Evolutionary conservation across 2,888 invertebrate genomes (phyloP).

Genomic region (Ophion slaviceki): DNA sequence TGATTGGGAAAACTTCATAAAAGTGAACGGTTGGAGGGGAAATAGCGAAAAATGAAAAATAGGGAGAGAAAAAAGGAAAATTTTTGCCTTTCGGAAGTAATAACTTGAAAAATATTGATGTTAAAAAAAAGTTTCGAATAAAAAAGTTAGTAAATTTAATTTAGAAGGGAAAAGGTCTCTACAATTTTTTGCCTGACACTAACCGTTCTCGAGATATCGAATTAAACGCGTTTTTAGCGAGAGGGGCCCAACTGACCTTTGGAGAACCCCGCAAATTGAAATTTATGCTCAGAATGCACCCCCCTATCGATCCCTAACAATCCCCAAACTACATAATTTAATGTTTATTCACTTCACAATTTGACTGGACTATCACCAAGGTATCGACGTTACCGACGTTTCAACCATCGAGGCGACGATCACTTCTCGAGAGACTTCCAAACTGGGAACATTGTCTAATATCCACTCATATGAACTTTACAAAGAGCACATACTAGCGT

Average conservation of each 20-base stretch:
- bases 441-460: too few relatives aligned
- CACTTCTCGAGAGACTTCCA: too few relatives aligned
- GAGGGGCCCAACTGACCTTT: slow-evolving; percentile 25
- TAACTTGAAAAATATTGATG: too few relatives aligned
- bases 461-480: too few relatives aligned
- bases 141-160: too few relatives aligned
- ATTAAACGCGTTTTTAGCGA: neutral
- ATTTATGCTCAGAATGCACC: slow-evolving; percentile 28
- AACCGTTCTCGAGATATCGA: slow-evolving; percentile 33
- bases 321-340: neutral
- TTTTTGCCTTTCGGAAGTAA: slow-evolving; percentile 5
- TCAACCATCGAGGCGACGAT: too few relatives aligned
- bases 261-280: slow-evolving; percentile 35
- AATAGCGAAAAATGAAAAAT: slow-evolving; percentile 4
- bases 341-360: too few relatives aligned
- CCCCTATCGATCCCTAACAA: neutral
- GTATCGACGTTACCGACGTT: too few relatives aligned
- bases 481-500: too few relatives aligned
- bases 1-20: too few relatives aligned
- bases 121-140: too few relatives aligned
- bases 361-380: too few relatives aligned
- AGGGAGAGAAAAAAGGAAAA: slow-evolving; percentile 2
- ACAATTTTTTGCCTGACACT: slow-evolving; percentile 41
- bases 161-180: slow-evolving; percentile 17
- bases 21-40: neutral